Evolutionary conservation across 2,888 invertebrate species (phyloP).

Genomic region (Vesta saturnalis): DNA sequence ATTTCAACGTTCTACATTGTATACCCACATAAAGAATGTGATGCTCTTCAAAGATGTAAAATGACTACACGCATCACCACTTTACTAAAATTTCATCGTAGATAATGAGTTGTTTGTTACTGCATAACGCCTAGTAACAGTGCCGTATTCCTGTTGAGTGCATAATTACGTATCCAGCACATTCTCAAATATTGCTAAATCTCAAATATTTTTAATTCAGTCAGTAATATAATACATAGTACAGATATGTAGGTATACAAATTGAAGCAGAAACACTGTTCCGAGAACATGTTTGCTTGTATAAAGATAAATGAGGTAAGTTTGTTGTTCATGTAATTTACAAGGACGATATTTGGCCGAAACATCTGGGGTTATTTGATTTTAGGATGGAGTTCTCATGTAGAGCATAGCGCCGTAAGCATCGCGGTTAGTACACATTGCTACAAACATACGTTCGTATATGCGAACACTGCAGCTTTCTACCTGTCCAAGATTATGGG

Average conservation of each 20-base stretch:
- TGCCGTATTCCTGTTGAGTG: too few relatives aligned
- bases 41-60: background rate
- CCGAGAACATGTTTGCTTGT: background rate
- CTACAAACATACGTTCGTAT: constrained; percentile 52
- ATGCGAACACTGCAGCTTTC: constrained; percentile 41
- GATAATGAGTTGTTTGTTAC: too few relatives aligned
- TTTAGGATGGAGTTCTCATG: constrained; percentile 48
- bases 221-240: too few relatives aligned
- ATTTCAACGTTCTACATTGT: background rate
- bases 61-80: background rate
- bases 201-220: too few relatives aligned
- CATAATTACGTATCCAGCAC: too few relatives aligned
- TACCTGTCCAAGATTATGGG: constrained; percentile 38
- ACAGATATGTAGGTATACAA: background rate
- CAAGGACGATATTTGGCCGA: constrained; percentile 36
- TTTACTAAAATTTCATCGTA: background rate
- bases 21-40: background rate
- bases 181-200: too few relatives aligned
- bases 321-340: constrained; percentile 42
- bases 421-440: constrained; percentile 60
- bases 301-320: constrained; percentile 40
- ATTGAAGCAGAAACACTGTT: background rate
- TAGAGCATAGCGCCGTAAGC: constrained; percentile 57
- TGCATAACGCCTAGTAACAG: too few relatives aligned
- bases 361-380: constrained; percentile 42